A percentile compares a stretch with the other conserved stretches of the same genome.
Evolutionary conservation across 2,113 vertebrate genomes (phyloP).

Genomic region (Antechinus stuartii): DNA sequence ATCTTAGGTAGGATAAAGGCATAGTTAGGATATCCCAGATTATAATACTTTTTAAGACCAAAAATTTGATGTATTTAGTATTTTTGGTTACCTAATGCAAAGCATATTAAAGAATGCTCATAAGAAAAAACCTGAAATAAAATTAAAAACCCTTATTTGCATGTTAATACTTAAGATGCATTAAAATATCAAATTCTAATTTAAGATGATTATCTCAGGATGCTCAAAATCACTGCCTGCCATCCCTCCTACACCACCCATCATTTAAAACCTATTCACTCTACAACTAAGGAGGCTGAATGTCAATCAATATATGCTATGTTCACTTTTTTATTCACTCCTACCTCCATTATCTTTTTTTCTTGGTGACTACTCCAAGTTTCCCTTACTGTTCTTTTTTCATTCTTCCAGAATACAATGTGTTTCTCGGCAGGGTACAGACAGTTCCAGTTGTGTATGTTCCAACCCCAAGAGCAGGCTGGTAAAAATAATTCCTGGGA

Average conservation of each 20-base stretch:
- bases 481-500: slow-evolving; percentile 61
- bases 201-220: background rate
- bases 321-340: background rate
- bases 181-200: background rate
- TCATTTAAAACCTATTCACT: background rate
- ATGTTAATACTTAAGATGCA: too few relatives aligned
- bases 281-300: too few relatives aligned
- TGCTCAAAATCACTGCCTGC: background rate
- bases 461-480: slow-evolving; percentile 63
- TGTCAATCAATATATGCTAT: too few relatives aligned
- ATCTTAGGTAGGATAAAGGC: background rate
- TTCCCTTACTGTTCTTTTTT: background rate
- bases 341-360: background rate
- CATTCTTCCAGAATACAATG: slow-evolving; percentile 73
- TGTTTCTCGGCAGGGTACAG: slow-evolving; percentile 74
- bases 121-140: background rate
- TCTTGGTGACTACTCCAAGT: background rate
- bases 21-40: background rate
- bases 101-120: background rate
- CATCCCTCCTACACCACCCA: background rate
- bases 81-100: background rate
- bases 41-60: background rate
- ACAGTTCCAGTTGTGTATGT: slow-evolving; percentile 76
- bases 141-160: background rate
- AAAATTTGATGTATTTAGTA: background rate